These are phyloP conservation scores for Hystrix brachyura DNA, from an alignment of 2,113 vertebrate genomes.

Conservation along the genomic window DNA sequence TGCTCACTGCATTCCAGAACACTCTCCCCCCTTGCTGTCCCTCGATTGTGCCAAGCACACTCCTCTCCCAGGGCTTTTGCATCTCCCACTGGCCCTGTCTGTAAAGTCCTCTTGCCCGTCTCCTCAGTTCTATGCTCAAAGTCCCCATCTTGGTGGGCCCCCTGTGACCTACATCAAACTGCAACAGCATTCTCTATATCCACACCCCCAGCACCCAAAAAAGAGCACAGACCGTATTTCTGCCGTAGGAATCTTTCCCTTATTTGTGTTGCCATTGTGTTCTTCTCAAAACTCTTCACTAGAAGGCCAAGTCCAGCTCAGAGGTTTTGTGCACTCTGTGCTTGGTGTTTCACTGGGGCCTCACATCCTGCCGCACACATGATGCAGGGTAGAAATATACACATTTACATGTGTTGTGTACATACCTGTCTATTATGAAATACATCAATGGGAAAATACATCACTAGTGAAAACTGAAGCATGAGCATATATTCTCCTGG, in stretches of 20 bases:
- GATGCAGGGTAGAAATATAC: neutral
- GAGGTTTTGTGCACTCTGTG: neutral
- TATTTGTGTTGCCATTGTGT: fast-evolving
- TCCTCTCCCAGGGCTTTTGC: no score
- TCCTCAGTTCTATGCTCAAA: neutral
- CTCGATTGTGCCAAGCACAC: fast-evolving
- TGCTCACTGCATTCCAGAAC: neutral
- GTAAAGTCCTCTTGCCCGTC: neutral
- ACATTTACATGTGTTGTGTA: neutral
- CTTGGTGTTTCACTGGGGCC: neutral
- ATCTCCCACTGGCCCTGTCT: fast-evolving
- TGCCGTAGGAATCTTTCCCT: neutral
- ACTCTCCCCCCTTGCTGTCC: neutral
- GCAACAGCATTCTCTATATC: no score
- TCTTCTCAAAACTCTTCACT: neutral
- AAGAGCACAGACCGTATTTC: neutral
- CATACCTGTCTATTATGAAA: neutral
- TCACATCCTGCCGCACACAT: no score
- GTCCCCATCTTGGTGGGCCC: neutral
- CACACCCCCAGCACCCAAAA: neutral
- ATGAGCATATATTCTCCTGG: neutral
- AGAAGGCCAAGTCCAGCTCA: neutral
- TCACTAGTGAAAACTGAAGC: neutral
- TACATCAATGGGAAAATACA: neutral
- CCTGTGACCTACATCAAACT: neutral